phyloP scores from a whole-genome alignment of 2,113 vertebrate genomes.

The Anseranas semipalmata region DNA sequence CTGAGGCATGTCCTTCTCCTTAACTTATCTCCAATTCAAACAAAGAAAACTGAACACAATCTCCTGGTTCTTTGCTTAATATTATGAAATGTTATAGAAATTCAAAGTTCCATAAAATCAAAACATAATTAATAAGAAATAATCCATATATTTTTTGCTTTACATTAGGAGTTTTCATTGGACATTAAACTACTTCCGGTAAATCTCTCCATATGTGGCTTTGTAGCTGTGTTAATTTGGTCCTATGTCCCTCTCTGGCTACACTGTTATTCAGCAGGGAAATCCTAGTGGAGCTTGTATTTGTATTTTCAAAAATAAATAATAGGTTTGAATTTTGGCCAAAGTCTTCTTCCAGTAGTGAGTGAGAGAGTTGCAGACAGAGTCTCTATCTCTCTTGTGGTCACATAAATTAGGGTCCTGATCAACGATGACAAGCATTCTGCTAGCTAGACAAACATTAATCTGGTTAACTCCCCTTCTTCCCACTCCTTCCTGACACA shows the following conservation, averaged over 20 bases:
- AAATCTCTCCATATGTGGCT: neutral
- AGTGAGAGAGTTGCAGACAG: neutral
- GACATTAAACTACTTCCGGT: neutral
- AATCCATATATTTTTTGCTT: neutral
- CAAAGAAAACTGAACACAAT: neutral
- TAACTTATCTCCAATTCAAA: neutral
- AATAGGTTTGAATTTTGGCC: constrained; percentile 49
- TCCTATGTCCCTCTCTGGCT: neutral
- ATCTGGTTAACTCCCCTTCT: constrained; percentile 59
- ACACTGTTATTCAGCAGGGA: constrained; percentile 1
- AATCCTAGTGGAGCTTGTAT: constrained; percentile 18
- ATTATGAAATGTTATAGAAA: neutral
- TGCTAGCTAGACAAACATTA: constrained; percentile 55
- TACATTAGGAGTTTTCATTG: rapidly evolving
- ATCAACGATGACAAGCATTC: constrained; percentile 43
- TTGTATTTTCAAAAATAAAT: constrained; percentile 58
- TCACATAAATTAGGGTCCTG: constrained; percentile 57
- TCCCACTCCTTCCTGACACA: constrained; percentile 57
- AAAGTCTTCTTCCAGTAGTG: constrained; percentile 15
- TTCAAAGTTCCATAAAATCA: neutral
- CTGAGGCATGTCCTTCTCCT: neutral
- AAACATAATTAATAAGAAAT: neutral
- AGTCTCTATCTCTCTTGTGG: constrained; percentile 43
- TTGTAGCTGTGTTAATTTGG: neutral
- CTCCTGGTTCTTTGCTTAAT: neutral